phyloP scores from a whole-genome alignment of 2,113 vertebrate species.

The Clarias macrocephalus region DNA sequence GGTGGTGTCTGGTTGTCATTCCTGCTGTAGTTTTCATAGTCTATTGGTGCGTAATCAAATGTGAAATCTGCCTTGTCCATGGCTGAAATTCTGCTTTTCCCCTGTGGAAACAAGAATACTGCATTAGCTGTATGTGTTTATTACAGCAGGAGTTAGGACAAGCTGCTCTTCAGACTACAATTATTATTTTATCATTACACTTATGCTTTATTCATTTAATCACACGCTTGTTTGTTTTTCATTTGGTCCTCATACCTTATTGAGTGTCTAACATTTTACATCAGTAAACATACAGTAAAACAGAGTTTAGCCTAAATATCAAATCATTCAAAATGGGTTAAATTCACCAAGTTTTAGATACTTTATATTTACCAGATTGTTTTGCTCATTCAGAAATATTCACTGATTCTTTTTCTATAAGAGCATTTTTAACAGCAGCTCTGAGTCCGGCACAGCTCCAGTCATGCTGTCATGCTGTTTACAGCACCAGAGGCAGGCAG shows the following conservation, averaged over 20 bases:
- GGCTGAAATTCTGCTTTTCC: not conserved
- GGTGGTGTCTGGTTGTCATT: not conserved
- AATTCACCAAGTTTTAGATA: not conserved
- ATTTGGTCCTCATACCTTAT: too few species aligned
- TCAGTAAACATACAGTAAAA: too few species aligned
- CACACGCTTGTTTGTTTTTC: too few species aligned
- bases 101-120: conserved; percentile 22
- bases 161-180: not conserved
- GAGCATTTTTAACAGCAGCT: too few species aligned
- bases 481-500: too few species aligned
- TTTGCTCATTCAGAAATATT: too few species aligned
- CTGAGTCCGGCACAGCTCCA: too few species aligned
- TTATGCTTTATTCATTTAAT: too few species aligned
- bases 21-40: conserved; percentile 3
- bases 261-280: too few species aligned
- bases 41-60: not conserved
- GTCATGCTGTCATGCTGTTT: too few species aligned
- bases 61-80: not conserved
- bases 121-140: not conserved
- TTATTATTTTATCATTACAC: not conserved
- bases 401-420: too few species aligned
- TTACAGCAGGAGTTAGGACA: not conserved
- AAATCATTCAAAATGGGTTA: not conserved
- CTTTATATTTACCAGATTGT: not conserved
- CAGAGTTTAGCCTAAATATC: not conserved